These are phyloP conservation scores for Rhinatrema bivittatum DNA, from an alignment of 2,797 vertebrate species.

Conservation along the genomic window DNA sequence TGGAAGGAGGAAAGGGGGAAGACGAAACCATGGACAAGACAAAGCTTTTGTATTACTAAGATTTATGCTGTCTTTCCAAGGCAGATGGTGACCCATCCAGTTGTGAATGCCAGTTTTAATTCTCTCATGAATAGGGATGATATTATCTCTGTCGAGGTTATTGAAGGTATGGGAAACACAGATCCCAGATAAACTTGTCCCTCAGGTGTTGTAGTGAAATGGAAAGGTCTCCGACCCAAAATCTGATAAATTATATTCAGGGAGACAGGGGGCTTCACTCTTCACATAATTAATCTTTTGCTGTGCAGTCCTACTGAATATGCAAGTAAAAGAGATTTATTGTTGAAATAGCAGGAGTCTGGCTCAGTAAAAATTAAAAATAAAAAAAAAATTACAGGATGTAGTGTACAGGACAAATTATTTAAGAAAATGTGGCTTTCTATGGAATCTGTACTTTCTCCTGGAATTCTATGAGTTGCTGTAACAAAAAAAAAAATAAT, in stretches of 20 bases:
- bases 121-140: neutral
- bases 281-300: slow-evolving; percentile 24
- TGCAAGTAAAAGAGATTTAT: slow-evolving; percentile 13
- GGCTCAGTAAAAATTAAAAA: slow-evolving; percentile 2
- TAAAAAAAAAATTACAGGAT: slow-evolving; percentile 5
- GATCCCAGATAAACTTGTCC: slow-evolving; percentile 18
- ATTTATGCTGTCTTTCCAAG: neutral
- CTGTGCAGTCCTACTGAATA: slow-evolving; percentile 11
- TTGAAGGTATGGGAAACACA: slow-evolving; percentile 6
- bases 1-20: neutral
- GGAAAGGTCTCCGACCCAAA: slow-evolving; percentile 14
- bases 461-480: too few species aligned
- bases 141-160: slow-evolving; percentile 14
- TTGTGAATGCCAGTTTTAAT: slow-evolving; percentile 13
- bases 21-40: neutral
- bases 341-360: slow-evolving; percentile 5
- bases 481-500: too few species aligned
- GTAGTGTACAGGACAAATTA: too few species aligned
- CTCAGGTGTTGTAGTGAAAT: slow-evolving; percentile 17
- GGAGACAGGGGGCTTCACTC: slow-evolving; percentile 5
- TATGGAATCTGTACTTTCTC: too few species aligned
- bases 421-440: too few species aligned
- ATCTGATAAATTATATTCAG: slow-evolving; percentile 25
- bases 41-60: neutral
- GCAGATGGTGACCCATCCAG: slow-evolving; percentile 5